Evolutionary conservation across 2,797 vertebrate genomes (phyloP).

Genomic region (Carcharodon carcharias): DNA sequence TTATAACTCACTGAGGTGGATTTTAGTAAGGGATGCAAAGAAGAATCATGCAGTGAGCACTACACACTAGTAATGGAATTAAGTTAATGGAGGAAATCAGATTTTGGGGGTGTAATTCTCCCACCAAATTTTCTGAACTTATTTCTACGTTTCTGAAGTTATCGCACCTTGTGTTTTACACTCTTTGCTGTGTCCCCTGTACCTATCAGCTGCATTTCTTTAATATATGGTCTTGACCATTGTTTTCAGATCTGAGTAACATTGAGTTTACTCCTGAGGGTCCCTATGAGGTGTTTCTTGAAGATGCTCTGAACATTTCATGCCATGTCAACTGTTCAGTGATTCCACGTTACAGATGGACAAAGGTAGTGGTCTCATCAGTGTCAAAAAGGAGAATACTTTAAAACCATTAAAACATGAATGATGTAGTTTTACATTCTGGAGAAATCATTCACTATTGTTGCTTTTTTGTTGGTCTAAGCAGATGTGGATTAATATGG

Average conservation of each 20-base stretch:
- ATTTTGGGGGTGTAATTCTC: background rate
- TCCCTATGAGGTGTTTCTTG: background rate
- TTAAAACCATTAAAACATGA: background rate
- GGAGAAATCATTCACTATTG: background rate
- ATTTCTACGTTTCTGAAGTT: background rate
- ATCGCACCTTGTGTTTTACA: background rate
- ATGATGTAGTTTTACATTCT: background rate
- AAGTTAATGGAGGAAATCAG: background rate
- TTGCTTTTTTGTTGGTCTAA: background rate
- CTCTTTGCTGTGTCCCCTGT: background rate
- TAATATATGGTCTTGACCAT: background rate
- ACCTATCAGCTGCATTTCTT: background rate
- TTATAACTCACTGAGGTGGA: background rate
- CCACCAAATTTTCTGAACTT: background rate
- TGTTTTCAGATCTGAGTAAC: background rate
- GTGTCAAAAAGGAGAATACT: background rate
- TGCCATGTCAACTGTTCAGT: background rate
- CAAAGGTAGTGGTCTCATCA: background rate
- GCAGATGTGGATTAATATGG: background rate
- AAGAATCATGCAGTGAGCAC: background rate
- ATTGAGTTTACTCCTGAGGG: conserved; percentile 20
- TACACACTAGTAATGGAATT: background rate
- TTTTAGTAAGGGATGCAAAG: background rate
- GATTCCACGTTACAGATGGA: conserved; percentile 1
- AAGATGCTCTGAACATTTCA: background rate